Conservation (phyloP, 64 coral and sea anemone genomes). For the Anthopleura sola region DNA sequence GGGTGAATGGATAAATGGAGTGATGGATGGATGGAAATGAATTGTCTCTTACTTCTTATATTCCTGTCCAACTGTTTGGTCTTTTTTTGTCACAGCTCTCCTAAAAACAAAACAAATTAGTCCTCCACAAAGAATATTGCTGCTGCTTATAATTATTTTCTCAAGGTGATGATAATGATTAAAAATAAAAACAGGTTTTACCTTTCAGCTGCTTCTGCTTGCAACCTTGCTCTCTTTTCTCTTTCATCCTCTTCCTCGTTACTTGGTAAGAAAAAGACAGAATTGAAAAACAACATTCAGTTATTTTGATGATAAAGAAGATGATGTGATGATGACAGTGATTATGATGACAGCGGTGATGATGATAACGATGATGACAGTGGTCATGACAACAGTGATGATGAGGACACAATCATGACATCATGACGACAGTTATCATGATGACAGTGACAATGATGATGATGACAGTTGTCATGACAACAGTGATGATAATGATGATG, state of each 20-base stretch:
- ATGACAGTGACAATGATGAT: too few species aligned
- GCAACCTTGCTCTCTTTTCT: slow-evolving; percentile 37
- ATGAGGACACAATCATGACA: too few species aligned
- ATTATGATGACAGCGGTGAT: not conserved
- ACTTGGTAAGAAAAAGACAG: not conserved
- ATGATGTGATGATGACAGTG: not conserved
- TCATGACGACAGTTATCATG: too few species aligned
- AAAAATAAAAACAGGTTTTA: not conserved
- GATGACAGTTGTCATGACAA: too few species aligned
- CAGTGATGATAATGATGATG: too few species aligned
- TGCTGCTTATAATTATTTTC: not conserved
- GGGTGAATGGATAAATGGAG: too few species aligned
- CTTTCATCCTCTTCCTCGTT: slow-evolving; percentile 42
- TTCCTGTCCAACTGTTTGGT: not conserved
- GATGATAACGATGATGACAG: not conserved
- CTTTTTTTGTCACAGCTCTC: not conserved
- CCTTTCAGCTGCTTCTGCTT: slow-evolving; percentile 88
- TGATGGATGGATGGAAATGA: too few species aligned
- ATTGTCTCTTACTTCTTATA: not conserved
- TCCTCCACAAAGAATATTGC: too few species aligned
- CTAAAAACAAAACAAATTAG: slow-evolving; percentile 5
- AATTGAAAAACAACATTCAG: not conserved
- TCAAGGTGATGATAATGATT: too few species aligned
- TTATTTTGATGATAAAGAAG: too few species aligned
- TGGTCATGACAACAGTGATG: too few species aligned